Conservation (phyloP, 2,113 vertebrate species). For the Columba livia region DNA sequence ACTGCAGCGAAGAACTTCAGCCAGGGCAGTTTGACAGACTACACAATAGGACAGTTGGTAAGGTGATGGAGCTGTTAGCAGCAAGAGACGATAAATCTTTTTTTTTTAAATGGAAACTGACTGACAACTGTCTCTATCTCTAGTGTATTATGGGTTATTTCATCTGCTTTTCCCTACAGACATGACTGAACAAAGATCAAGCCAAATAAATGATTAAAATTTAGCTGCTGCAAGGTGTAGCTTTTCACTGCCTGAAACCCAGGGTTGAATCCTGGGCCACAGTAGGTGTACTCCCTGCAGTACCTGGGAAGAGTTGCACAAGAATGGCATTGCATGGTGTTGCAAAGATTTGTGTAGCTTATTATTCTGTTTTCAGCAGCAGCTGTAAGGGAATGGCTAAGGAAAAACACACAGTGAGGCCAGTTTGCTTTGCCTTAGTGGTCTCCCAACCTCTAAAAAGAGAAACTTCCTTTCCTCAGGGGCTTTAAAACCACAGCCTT, state of each 20-base stretch:
- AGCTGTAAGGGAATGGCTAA: neutral
- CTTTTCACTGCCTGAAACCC: neutral
- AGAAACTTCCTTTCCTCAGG: neutral
- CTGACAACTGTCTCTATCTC: constrained; percentile 30
- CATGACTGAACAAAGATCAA: neutral
- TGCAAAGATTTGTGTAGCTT: neutral
- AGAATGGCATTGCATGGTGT: neutral
- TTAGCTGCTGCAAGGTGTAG: neutral
- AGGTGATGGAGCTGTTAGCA: constrained; percentile 13
- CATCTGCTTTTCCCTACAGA: constrained; percentile 2
- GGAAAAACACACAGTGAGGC: neutral
- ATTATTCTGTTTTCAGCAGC: neutral
- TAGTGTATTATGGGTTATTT: constrained; percentile 1
- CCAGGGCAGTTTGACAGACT: neutral
- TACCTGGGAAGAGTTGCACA: rapidly evolving
- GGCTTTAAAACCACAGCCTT: neutral
- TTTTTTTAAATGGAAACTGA: constrained; percentile 16
- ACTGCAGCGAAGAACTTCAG: neutral
- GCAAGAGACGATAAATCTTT: neutral
- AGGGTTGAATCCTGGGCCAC: neutral
- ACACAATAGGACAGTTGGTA: neutral
- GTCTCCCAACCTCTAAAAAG: neutral
- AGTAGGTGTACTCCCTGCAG: neutral
- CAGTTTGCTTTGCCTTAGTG: neutral
- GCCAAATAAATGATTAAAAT: neutral